Conservation (phyloP, 2,888 invertebrate species). For the Drosophila kambysellisi region DNA sequence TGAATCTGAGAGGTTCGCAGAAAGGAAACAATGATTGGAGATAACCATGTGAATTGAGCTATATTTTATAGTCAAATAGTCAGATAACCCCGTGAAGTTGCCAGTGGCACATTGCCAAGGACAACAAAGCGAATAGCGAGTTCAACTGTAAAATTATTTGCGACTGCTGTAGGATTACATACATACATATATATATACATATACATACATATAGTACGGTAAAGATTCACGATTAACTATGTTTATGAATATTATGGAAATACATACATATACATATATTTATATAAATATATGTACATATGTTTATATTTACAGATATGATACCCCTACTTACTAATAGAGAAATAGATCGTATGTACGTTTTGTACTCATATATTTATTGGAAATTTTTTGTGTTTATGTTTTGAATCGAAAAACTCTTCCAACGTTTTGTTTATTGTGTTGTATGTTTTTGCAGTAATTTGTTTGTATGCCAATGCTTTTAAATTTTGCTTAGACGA, state of each 20-base stretch:
- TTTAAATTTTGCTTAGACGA: constrained; percentile 59
- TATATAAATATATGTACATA: constrained; percentile 25
- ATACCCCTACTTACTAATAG: constrained; percentile 39
- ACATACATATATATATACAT: not conserved
- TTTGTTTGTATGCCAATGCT: constrained; percentile 77
- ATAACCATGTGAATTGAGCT: constrained; percentile 61
- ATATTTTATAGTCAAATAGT: constrained; percentile 76
- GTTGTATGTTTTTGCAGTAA: constrained; percentile 62
- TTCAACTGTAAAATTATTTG: constrained; percentile 75
- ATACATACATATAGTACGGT: constrained; percentile 52
- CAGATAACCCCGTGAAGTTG: constrained; percentile 46
- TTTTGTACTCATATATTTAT: constrained; percentile 68
- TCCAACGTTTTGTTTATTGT: constrained; percentile 65
- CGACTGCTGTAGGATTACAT: constrained; percentile 75
- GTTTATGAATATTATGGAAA: constrained; percentile 53
- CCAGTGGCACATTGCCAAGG: constrained; percentile 31
- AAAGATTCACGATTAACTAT: constrained; percentile 67
- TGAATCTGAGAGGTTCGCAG: constrained; percentile 38
- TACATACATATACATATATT: not conserved
- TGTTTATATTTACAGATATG: constrained; percentile 42
- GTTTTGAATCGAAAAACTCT: constrained; percentile 57
- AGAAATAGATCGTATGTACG: constrained; percentile 54
- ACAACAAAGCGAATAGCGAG: constrained; percentile 31
- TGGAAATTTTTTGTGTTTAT: constrained; percentile 67
- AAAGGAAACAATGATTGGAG: constrained; percentile 30